A percentile compares a stretch with the other conserved stretches of the same genome.
These are phyloP conservation scores for Poecilobothrus nobilitatus DNA, from an alignment of 2,888 invertebrate genomes.

Conservation along the genomic window DNA sequence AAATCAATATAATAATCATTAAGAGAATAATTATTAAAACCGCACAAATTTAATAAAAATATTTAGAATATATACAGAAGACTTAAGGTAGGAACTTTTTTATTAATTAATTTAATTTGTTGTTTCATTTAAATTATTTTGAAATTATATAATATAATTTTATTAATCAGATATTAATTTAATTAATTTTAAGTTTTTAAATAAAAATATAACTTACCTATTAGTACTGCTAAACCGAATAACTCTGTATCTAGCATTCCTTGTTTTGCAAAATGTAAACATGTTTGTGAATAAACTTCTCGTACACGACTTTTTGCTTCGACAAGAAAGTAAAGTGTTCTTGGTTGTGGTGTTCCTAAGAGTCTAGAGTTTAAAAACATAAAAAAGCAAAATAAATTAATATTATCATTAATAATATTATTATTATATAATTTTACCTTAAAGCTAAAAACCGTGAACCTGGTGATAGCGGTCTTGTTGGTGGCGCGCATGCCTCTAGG, in stretches of 20 bases:
- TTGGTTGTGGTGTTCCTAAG: constrained; percentile 45
- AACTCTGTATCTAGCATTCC: constrained; percentile 75
- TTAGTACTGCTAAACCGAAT: constrained; percentile 70
- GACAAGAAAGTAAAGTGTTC: constrained; percentile 47
- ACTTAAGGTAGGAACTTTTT: neutral
- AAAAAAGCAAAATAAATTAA: constrained; percentile 12
- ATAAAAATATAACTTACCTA: constrained; percentile 56
- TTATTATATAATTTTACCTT: constrained; percentile 30
- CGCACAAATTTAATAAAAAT: no score
- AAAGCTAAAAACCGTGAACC: constrained; percentile 54
- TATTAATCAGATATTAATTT: neutral
- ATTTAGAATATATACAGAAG: neutral
- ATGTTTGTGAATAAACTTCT: constrained; percentile 74
- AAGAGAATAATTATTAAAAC: no score
- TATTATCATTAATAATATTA: neutral
- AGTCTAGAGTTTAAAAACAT: constrained; percentile 30
- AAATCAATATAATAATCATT: no score
- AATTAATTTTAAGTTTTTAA: constrained; percentile 11
- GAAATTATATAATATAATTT: no score
- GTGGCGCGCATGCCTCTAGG: constrained; percentile 67
- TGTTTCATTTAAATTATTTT: no score
- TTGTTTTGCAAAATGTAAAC: constrained; percentile 67
- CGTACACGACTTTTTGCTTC: constrained; percentile 74
- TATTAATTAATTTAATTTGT: no score
- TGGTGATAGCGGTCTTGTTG: constrained; percentile 49